Percentiles rank a stretch among this genome's conserved stretches.
These are phyloP conservation scores for Podarcis lilfordi DNA, from an alignment of 2,797 vertebrate species.

Conservation along the genomic window DNA sequence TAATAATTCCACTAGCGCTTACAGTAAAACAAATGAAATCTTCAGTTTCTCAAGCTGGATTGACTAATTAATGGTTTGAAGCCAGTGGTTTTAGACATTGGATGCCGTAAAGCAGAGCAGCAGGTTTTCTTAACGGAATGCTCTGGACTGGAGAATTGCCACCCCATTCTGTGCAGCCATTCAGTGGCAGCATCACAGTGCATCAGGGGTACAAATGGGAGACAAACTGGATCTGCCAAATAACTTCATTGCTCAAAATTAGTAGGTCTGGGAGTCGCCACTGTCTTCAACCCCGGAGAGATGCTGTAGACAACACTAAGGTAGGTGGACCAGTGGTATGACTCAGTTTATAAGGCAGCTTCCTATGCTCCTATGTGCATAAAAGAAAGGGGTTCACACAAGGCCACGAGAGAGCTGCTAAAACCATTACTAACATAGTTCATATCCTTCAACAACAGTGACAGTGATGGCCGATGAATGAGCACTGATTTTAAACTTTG, in stretches of 20 bases:
- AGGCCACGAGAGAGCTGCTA: background rate
- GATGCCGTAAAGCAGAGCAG: background rate
- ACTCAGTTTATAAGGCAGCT: background rate
- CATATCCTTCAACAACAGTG: background rate
- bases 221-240: background rate
- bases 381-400: background rate
- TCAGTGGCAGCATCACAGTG: background rate
- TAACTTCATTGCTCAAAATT: constrained; percentile 13
- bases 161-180: background rate
- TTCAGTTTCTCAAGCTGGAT: no score
- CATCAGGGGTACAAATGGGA: background rate
- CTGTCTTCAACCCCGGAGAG: no score
- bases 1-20: background rate
- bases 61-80: background rate
- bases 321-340: background rate
- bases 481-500: no score
- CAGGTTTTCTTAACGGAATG: background rate
- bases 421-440: constrained; percentile 12
- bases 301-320: background rate
- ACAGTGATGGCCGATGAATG: no score
- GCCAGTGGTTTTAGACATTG: background rate
- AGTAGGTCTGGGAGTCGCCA: background rate
- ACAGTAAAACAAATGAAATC: background rate
- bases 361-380: background rate
- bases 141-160: background rate